Evolutionary conservation across 2,888 invertebrate species (phyloP), one percentile per base, ranked within the genome.

Genomic region (Azorinus chamasolen): DNA sequence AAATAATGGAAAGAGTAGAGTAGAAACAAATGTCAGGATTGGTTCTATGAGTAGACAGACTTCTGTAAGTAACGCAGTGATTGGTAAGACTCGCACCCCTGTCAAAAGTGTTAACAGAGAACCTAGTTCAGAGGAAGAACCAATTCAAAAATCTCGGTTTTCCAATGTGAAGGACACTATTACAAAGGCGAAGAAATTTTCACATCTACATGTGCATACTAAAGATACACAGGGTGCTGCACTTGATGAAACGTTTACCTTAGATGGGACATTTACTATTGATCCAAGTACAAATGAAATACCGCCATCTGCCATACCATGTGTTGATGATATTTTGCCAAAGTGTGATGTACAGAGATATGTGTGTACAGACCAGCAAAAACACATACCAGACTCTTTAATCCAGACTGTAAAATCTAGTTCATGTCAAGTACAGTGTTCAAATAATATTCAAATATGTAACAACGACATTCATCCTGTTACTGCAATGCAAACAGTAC

Each of bases 91-190:
- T 32, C 32, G 32, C 10, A 32, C 32, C 10, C 32, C 32, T 32
- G 32, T 32, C 32, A 59, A 54, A n/a, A 14, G 2, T n/a, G 20
- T 18, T 45, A 32, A 58, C 39, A 64, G 64, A 14, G 73, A 70
- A 10, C 32, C 25, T n/a, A 73, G 70, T 55, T 46, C 59, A 22
- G 76, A 69, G 5, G 39, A n/a, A 8, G 69, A 64, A 10, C 58
- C 41, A n/a, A 37, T 66, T 18, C 22, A 57, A 6, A 73, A 73
- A 8, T 62, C 66, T 14, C 69, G 55, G 46, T 80, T 80, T 45
- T 64, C 70, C n/a, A 65, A 76, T 70, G 18, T 80, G 0, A 77
- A 73, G 51, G 80, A 80, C 63, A 80, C 80, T 22, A 80, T 80
- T 16, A 73, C 73, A 58, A 80, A 80, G 46, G 64, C 62, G 32